Conservation (phyloP, 2,888 invertebrate genomes). For the Anaspis maculata region DNA sequence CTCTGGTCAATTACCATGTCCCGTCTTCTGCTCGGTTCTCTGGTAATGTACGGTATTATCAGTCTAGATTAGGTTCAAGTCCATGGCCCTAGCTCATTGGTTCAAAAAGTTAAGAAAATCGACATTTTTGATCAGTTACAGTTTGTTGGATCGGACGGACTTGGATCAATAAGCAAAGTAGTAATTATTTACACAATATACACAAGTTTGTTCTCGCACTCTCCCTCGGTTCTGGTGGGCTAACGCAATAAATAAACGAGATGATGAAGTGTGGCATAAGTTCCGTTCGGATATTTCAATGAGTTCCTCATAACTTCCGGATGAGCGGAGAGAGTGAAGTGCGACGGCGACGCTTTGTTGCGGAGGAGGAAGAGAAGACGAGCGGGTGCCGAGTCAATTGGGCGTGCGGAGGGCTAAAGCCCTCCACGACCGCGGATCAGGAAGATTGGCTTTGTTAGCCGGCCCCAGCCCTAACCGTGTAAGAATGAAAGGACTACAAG, state of each 20-base stretch:
- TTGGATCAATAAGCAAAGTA: not conserved
- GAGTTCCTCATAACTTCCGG: constrained; percentile 42
- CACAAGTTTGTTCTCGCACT: too few species aligned
- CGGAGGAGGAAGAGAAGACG: too few species aligned
- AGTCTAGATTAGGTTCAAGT: too few species aligned
- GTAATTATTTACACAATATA: too few species aligned
- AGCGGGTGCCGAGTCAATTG: constrained; percentile 37
- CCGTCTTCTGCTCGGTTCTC: too few species aligned
- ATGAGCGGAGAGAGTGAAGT: constrained; percentile 28
- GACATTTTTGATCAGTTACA: too few species aligned
- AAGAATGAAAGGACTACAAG: constrained; percentile 29
- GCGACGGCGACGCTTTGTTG: constrained; percentile 34
- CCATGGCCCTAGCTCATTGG: too few species aligned
- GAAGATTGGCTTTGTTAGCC: constrained; percentile 36
- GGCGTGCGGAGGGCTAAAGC: constrained; percentile 29
- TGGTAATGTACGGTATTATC: too few species aligned
- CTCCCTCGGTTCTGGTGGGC: not conserved
- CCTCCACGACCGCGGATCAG: constrained; percentile 29
- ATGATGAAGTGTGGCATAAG: constrained; percentile 34
- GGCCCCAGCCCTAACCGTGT: constrained; percentile 27
- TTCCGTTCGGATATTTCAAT: constrained; percentile 41
- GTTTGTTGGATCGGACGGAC: too few species aligned
- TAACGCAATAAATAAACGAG: constrained; percentile 26
- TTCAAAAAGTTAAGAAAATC: too few species aligned
- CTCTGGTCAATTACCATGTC: too few species aligned